Percentiles rank a stretch among this genome's conserved stretches.
These are phyloP conservation scores for Craniophora ligustri DNA, from an alignment of 2,888 invertebrate genomes.

Conservation along the genomic window DNA sequence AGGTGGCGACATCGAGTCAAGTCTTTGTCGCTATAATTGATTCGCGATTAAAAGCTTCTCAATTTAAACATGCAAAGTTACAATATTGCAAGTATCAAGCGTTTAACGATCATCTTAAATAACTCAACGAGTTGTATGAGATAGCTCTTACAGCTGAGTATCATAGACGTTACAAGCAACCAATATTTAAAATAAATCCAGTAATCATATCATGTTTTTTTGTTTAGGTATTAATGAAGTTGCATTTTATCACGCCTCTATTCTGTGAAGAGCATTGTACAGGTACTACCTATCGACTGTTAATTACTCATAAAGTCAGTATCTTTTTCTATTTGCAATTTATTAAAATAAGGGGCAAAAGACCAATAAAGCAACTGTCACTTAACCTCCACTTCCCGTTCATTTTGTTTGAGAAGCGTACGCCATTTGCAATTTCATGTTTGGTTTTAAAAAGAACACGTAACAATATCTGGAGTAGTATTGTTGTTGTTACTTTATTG, in stretches of 20 bases:
- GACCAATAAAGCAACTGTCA: too few species aligned
- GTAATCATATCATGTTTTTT: slow-evolving; percentile 15
- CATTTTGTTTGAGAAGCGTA: neutral
- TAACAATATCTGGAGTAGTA: neutral
- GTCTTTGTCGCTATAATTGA: slow-evolving; percentile 2
- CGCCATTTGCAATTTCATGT: slow-evolving; percentile 6
- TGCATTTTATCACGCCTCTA: too few species aligned
- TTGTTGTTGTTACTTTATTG: neutral
- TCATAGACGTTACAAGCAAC: slow-evolving; percentile 8
- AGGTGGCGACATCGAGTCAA: neutral
- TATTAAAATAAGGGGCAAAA: too few species aligned
- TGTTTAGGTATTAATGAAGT: neutral
- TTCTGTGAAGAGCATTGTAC: too few species aligned
- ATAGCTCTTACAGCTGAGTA: slow-evolving; percentile 6
- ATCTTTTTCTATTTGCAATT: too few species aligned
- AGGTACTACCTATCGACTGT: too few species aligned
- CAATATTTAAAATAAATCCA: slow-evolving; percentile 23
- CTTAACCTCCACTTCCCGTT: too few species aligned
- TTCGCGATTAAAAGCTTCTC: slow-evolving; percentile 4
- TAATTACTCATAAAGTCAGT: too few species aligned
- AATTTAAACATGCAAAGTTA: slow-evolving; percentile 22
- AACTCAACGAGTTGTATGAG: slow-evolving; percentile 20
- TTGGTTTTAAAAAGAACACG: slow-evolving; percentile 2
- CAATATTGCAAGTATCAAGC: slow-evolving; percentile 15
- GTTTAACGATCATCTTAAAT: slow-evolving; percentile 8